Evolutionary conservation across 2,113 vertebrate genomes (phyloP).

Genomic region (Caranx melampygus): DNA sequence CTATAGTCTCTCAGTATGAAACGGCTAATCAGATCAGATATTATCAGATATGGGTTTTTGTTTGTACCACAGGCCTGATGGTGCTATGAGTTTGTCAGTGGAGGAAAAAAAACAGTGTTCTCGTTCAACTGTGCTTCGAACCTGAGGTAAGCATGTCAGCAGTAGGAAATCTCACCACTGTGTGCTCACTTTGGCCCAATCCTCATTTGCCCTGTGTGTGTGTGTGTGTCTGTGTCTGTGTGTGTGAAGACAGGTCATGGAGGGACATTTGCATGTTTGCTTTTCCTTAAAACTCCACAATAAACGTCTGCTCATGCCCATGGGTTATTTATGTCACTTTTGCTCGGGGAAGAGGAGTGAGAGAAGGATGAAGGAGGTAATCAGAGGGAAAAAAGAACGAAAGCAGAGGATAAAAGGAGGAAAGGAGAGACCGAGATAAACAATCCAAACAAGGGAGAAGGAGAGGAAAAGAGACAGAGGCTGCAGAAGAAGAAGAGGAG

Average conservation of each 20-base stretch:
- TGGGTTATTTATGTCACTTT: constrained; percentile 52
- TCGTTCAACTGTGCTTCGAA: constrained; percentile 45
- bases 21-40: neutral
- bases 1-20: neutral
- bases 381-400: neutral
- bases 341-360: neutral
- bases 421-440: neutral
- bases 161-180: constrained; percentile 54
- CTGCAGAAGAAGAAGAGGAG: neutral
- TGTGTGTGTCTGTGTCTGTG: constrained; percentile 27
- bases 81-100: constrained; percentile 39
- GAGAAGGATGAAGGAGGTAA: constrained; percentile 6
- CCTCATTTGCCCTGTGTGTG: constrained; percentile 53
- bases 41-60: neutral
- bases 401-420: neutral
- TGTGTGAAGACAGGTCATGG: constrained; percentile 25
- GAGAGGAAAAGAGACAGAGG: neutral
- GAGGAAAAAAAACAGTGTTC: constrained; percentile 35
- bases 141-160: constrained; percentile 68
- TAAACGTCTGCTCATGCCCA: constrained; percentile 47
- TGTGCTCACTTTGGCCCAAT: constrained; percentile 43
- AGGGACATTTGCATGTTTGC: constrained; percentile 40
- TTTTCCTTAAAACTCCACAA: constrained; percentile 47
- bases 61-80: constrained; percentile 16
- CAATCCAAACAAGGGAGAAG: neutral